phyloP scores from a whole-genome alignment of 2,113 vertebrate genomes.

The Petromus typicus region DNA sequence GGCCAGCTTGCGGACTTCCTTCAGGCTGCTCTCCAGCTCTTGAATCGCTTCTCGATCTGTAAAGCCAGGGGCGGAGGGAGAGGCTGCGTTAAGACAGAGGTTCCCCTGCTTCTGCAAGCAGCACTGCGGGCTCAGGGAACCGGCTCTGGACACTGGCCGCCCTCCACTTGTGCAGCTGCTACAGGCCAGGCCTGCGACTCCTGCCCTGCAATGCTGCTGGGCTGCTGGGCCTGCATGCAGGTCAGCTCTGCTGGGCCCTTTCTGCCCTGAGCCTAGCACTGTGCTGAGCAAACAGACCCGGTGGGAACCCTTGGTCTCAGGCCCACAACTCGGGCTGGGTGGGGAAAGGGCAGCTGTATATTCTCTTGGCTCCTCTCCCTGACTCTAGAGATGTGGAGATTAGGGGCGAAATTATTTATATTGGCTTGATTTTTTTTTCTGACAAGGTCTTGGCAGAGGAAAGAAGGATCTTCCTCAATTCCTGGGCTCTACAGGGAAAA shows the following conservation, averaged over 20 bases:
- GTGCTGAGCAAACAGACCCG: not conserved
- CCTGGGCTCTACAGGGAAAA: not conserved
- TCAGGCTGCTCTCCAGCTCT: conserved; percentile 83
- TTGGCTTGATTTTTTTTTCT: not conserved
- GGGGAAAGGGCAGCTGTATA: not conserved
- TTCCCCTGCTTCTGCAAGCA: not conserved
- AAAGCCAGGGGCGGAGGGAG: not conserved
- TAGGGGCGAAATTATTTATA: not conserved
- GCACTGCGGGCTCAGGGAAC: not conserved
- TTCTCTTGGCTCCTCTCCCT: not conserved
- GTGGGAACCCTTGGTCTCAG: not conserved
- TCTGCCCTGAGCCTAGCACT: not conserved
- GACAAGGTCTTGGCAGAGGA: not conserved
- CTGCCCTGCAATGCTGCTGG: accelerated
- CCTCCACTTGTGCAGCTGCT: accelerated
- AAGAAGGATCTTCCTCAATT: not conserved
- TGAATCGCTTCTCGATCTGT: conserved; percentile 79
- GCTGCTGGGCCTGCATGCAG: no score
- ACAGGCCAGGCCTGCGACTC: accelerated
- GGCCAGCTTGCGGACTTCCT: conserved; percentile 72
- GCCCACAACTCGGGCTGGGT: not conserved
- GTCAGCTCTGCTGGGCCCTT: not conserved
- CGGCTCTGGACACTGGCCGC: not conserved
- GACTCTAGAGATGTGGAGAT: not conserved
- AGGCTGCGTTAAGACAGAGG: not conserved